Conservation (phyloP, 1,140 invertebrate genomes). For the Venustaconcha ellipsiformis region DNA sequence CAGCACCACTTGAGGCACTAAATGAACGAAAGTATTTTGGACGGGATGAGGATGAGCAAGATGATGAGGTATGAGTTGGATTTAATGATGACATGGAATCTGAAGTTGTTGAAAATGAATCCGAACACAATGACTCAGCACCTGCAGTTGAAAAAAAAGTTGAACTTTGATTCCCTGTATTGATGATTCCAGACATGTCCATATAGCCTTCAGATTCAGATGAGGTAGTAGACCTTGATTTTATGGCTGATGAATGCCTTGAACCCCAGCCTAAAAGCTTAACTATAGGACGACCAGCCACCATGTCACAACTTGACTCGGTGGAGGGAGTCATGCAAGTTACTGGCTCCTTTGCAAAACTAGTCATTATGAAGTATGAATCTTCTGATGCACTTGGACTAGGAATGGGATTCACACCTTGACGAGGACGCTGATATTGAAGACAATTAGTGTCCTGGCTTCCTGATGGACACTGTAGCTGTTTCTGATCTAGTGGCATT, state of each 20-base stretch:
- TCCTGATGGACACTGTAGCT: constrained; percentile 15
- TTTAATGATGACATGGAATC: no score
- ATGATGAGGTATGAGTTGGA: no score
- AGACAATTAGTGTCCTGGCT: constrained; percentile 9
- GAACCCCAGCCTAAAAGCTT: constrained; percentile 13
- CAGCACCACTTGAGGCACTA: constrained; percentile 33
- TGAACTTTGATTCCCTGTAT: no score
- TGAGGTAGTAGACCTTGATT: no score
- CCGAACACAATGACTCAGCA: no score
- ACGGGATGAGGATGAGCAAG: no score
- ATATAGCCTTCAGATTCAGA: constrained; percentile 38
- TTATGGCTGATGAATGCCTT: constrained; percentile 2
- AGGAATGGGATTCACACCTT: constrained; percentile 8
- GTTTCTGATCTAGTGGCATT: constrained; percentile 36
- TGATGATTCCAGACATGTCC: constrained; percentile 45
- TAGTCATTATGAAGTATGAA: constrained; percentile 56
- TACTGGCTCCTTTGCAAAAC: constrained; percentile 41
- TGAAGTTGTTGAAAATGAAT: no score
- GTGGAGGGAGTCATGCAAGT: constrained; percentile 20
- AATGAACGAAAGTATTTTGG: constrained; percentile 37
- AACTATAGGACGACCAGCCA: constrained; percentile 15
- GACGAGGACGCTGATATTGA: constrained; percentile 10
- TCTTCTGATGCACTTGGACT: constrained; percentile 37
- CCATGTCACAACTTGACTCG: constrained; percentile 16
- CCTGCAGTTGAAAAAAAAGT: no score